Evolutionary conservation across 2,797 vertebrate genomes (phyloP).

Genomic region (Carduelis carduelis): DNA sequence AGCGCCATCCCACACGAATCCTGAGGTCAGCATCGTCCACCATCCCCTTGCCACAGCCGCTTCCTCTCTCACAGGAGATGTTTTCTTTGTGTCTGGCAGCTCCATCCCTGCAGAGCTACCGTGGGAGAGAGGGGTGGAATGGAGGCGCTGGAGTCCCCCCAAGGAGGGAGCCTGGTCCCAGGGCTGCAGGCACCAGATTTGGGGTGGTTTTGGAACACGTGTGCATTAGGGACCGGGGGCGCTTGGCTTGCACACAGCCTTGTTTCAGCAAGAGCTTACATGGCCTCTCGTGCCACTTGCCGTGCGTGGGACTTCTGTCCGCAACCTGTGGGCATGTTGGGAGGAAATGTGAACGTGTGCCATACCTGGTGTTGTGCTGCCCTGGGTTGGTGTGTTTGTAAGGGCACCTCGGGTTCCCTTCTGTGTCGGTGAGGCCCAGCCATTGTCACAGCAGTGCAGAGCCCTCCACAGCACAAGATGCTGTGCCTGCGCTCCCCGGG

Average conservation of each 20-base stretch:
- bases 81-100: background rate
- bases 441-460: rapidly evolving
- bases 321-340: rapidly evolving
- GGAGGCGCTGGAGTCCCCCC: background rate
- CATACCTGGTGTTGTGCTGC: background rate
- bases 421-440: rapidly evolving
- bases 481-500: background rate
- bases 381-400: rapidly evolving
- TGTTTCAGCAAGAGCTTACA: rapidly evolving
- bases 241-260: background rate
- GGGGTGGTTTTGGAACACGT: rapidly evolving
- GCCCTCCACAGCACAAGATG: background rate
- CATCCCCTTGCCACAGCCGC: background rate
- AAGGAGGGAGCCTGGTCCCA: background rate
- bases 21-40: background rate
- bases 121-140: background rate
- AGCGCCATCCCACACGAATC: background rate
- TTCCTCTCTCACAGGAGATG: background rate
- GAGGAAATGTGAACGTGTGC: background rate
- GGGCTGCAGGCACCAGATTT: background rate
- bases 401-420: background rate
- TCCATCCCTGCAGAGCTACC: background rate
- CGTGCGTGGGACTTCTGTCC: rapidly evolving
- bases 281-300: rapidly evolving
- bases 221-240: rapidly evolving